A percentile compares a stretch with the other conserved stretches of the same genome.
Conservation (phyloP, 2,113 vertebrate genomes). For the Centrocercus urophasianus region DNA sequence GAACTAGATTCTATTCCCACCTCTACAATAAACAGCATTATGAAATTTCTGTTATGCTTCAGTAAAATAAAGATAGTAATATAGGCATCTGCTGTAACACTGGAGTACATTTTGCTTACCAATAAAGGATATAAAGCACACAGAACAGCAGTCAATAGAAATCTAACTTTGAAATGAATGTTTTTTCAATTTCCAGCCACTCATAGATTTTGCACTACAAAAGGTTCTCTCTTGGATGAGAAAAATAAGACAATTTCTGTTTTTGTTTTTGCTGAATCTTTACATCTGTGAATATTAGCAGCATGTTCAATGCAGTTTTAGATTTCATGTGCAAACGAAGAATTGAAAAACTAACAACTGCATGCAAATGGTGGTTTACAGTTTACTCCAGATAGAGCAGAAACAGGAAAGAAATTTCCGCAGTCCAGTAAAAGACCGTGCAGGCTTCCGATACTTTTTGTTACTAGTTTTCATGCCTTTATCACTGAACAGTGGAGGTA, state of each 20-base stretch:
- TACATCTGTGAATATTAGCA: neutral
- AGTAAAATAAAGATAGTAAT: constrained; percentile 4
- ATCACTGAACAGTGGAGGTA: neutral
- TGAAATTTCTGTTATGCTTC: neutral
- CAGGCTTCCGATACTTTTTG: neutral
- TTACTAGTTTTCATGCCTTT: neutral
- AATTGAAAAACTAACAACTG: neutral
- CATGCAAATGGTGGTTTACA: neutral
- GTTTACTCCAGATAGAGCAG: neutral
- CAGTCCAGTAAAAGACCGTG: neutral
- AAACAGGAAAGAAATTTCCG: neutral
- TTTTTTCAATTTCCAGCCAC: neutral
- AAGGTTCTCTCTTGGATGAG: neutral
- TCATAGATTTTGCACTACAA: neutral
- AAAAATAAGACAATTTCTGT: neutral
- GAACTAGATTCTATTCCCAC: neutral
- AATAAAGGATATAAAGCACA: neutral
- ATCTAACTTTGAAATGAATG: neutral
- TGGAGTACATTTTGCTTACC: neutral
- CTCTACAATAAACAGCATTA: constrained; percentile 22
- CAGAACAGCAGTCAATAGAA: neutral
- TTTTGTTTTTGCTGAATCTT: neutral
- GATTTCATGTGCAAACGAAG: neutral
- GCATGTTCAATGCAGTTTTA: rapidly evolving
- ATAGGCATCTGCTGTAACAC: neutral